Conservation (phyloP, 2,113 vertebrate genomes). For the Gnathonemus echidnorhynchus region DNA sequence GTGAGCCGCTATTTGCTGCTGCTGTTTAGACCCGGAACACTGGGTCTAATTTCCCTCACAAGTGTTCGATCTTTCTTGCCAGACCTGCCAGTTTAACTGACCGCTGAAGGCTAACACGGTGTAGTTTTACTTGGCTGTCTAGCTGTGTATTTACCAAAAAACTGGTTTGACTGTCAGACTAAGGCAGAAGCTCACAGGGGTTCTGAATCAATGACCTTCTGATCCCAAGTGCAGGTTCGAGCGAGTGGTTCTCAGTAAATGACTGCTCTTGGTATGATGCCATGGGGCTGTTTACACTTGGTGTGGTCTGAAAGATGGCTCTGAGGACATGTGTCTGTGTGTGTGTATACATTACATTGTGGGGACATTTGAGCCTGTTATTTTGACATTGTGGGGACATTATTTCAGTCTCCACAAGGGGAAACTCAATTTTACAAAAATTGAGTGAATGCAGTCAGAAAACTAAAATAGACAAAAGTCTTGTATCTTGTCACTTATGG, state of each 20-base stretch:
- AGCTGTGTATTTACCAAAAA: neutral
- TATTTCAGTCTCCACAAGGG: neutral
- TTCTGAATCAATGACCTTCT: neutral
- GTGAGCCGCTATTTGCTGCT: constrained; percentile 46
- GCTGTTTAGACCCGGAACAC: neutral
- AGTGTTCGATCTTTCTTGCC: neutral
- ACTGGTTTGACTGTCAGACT: neutral
- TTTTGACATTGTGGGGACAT: neutral
- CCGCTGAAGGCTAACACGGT: neutral
- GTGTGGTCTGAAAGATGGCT: neutral
- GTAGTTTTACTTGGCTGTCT: neutral
- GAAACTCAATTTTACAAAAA: neutral
- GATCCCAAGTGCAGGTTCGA: neutral
- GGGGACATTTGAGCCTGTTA: neutral
- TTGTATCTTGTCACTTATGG: neutral
- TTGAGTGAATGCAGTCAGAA: neutral
- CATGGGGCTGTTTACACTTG: neutral
- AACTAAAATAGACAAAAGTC: neutral
- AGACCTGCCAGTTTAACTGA: neutral
- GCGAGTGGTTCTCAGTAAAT: neutral
- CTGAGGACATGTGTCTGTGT: neutral
- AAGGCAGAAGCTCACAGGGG: neutral
- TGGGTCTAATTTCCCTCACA: neutral
- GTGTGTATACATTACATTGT: neutral
- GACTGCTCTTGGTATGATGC: constrained; percentile 18